Evolutionary conservation across 2,888 invertebrate genomes (phyloP).

Genomic region (Callinectes sapidus): DNA sequence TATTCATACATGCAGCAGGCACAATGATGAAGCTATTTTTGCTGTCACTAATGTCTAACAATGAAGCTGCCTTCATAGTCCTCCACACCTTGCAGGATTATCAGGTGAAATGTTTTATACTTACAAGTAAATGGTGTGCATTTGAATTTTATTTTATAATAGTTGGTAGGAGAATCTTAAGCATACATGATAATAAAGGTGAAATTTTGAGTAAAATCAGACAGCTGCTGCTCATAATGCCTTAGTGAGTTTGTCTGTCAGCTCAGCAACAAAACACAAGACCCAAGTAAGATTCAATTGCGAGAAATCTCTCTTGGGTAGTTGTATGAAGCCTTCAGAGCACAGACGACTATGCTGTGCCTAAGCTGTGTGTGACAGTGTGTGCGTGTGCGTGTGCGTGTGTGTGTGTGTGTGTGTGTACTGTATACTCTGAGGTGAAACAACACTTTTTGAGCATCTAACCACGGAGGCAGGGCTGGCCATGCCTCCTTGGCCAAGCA

Average conservation of each 20-base stretch:
- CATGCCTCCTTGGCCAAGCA: neutral
- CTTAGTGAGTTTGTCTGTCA: neutral
- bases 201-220: neutral
- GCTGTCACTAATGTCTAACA: neutral
- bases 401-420: no score
- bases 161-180: neutral
- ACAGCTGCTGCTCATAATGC: neutral
- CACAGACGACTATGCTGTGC: neutral
- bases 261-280: neutral
- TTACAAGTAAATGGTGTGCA: neutral
- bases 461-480: neutral
- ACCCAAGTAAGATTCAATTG: neutral
- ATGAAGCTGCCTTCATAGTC: neutral
- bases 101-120: neutral
- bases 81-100: constrained; percentile 12
- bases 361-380: neutral
- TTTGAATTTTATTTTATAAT: constrained; percentile 14
- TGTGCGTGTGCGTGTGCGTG: no score
- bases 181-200: neutral
- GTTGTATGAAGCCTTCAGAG: neutral
- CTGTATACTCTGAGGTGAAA: no score
- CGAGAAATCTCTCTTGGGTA: neutral
- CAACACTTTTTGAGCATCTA: neutral
- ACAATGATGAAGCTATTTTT: neutral
- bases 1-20: neutral